These are phyloP conservation scores for Acanthurus tractus DNA, from an alignment of 2,797 vertebrate species.

Conservation along the genomic window DNA sequence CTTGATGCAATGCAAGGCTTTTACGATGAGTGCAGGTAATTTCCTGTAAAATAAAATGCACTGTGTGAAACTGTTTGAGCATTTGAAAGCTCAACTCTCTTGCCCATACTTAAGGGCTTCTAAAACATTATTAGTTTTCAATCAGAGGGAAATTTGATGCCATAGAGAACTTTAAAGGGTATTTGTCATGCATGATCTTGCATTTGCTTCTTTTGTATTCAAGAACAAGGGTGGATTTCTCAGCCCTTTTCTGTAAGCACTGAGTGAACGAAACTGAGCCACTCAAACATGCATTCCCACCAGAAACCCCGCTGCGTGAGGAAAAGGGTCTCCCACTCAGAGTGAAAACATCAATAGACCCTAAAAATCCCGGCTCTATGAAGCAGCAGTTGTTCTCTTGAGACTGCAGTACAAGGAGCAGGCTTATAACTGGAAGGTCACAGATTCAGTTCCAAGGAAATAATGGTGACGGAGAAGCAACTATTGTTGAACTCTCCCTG, in stretches of 20 bases:
- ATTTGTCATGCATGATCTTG: slow-evolving; percentile 5
- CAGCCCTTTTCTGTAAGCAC: slow-evolving; percentile 2
- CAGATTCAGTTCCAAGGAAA: slow-evolving; percentile 28
- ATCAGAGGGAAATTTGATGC: slow-evolving; percentile 11
- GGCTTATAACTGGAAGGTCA: slow-evolving; percentile 46
- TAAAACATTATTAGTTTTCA: slow-evolving; percentile 28
- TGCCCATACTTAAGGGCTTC: neutral
- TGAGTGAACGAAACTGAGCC: slow-evolving; percentile 20
- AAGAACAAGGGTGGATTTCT: slow-evolving; percentile 13
- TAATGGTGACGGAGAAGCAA: neutral
- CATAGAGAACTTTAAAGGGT: slow-evolving; percentile 3
- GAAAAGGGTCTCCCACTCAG: slow-evolving; percentile 27
- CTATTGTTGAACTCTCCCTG: slow-evolving; percentile 13
- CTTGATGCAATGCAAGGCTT: slow-evolving; percentile 14
- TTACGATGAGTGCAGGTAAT: slow-evolving; percentile 32
- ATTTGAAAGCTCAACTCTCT: slow-evolving; percentile 18
- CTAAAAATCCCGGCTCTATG: slow-evolving; percentile 33
- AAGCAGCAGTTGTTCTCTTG: slow-evolving; percentile 45
- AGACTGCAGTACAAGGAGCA: slow-evolving; percentile 10
- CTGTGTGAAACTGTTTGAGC: neutral
- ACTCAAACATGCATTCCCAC: slow-evolving; percentile 29
- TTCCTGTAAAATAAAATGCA: slow-evolving; percentile 9
- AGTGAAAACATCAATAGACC: slow-evolving; percentile 32
- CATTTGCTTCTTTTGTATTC: slow-evolving; percentile 15
- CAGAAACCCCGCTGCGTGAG: slow-evolving; percentile 17